Conservation (phyloP, 2,888 invertebrate species). For the Tuta absoluta region DNA sequence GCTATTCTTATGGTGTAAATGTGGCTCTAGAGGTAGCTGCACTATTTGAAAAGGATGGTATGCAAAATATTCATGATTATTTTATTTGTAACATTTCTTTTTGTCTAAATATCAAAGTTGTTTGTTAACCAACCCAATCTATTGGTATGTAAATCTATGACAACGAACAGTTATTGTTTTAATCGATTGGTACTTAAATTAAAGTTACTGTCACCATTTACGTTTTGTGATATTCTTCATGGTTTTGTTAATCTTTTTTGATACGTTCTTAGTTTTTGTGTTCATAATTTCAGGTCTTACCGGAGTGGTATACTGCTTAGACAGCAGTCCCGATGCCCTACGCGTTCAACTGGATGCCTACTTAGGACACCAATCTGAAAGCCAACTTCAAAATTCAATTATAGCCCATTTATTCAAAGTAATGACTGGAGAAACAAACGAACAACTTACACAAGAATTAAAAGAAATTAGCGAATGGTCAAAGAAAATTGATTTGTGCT, state of each 20-base stretch:
- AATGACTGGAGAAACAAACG: conserved; percentile 38
- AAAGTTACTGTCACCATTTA: too few species aligned
- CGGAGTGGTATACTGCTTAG: conserved; percentile 54
- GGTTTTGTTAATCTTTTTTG: too few species aligned
- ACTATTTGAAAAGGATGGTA: conserved; percentile 60
- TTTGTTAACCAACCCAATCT: too few species aligned
- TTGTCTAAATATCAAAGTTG: too few species aligned
- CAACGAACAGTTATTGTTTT: too few species aligned
- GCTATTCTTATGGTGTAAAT: conserved; percentile 44
- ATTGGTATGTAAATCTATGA: too few species aligned
- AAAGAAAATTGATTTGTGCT: conserved; percentile 43
- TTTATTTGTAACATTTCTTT: too few species aligned
- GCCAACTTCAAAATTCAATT: conserved; percentile 45
- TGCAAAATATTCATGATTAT: too few species aligned
- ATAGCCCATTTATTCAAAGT: conserved; percentile 44
- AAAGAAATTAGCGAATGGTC: conserved; percentile 39
- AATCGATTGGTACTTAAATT: too few species aligned
- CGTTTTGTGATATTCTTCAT: not conserved
- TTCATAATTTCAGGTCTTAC: conserved; percentile 44
- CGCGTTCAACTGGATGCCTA: conserved; percentile 45
- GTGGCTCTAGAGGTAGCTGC: conserved; percentile 57
- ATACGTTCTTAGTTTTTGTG: not conserved
- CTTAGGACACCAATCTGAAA: conserved; percentile 43
- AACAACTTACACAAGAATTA: conserved; percentile 38
- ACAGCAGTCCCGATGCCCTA: conserved; percentile 56